Conservation (phyloP, 2,888 invertebrate species). For the Heliconius ethilla region DNA sequence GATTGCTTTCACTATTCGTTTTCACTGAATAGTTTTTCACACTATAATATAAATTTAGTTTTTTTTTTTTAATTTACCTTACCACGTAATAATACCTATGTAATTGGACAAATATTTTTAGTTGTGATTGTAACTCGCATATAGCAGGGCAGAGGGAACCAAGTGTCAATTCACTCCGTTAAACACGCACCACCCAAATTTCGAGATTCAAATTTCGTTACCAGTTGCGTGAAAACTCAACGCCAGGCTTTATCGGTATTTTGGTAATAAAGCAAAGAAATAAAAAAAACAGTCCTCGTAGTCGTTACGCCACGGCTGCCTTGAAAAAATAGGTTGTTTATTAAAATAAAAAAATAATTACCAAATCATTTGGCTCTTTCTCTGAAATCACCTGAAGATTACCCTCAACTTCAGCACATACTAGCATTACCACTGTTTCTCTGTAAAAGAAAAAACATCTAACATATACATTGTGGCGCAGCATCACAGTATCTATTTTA, state of each 20-base stretch:
- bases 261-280: not conserved
- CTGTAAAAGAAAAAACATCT: conserved; percentile 47
- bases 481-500: too few relatives aligned
- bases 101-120: not conserved
- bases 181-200: not conserved
- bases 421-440: conserved; percentile 61
- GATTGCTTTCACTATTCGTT: too few relatives aligned
- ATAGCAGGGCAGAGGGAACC: not conserved
- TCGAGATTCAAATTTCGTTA: not conserved
- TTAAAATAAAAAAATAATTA: conserved; percentile 50
- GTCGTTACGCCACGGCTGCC: not conserved
- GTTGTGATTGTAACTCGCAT: not conserved
- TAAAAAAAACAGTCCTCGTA: not conserved
- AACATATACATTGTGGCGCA: not conserved
- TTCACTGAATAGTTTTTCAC: too few relatives aligned
- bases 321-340: not conserved
- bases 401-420: conserved; percentile 63
- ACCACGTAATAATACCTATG: not conserved
- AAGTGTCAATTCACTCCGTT: too few relatives aligned
- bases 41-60: too few relatives aligned
- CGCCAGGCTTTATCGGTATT: not conserved
- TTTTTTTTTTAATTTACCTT: too few relatives aligned
- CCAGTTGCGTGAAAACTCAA: not conserved
- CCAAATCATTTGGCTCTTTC: conserved; percentile 61
- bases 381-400: conserved; percentile 55